Conservation (phyloP, 64 coral and sea anemone species). For the Dendronephthya gigantea region DNA sequence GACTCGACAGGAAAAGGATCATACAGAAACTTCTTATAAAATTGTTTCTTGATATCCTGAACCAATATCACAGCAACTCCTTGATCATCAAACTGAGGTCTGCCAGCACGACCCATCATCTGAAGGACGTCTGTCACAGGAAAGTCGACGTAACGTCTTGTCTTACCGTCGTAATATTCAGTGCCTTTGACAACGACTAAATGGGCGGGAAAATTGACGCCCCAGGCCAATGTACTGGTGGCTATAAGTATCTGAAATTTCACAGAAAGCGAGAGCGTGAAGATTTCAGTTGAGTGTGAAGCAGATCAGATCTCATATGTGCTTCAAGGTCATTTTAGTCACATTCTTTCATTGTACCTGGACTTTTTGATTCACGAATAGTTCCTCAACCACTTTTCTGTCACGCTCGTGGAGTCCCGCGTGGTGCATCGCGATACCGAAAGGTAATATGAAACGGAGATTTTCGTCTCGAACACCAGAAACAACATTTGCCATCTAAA, state of each 20-base stretch:
- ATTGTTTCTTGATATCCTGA: slow-evolving; percentile 98
- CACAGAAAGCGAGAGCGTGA: not conserved
- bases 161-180: slow-evolving; percentile 96
- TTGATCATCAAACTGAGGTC: slow-evolving; percentile 89
- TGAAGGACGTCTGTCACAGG: slow-evolving; percentile 95
- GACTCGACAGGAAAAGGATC: slow-evolving; percentile 96
- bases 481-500: slow-evolving; percentile 74
- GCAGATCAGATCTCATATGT: too few species aligned
- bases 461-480: slow-evolving; percentile 60
- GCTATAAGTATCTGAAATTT: slow-evolving; percentile 69
- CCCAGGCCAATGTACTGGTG: slow-evolving; percentile 94
- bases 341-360: too few species aligned
- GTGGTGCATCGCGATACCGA: slow-evolving; percentile 86
- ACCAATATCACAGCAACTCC: slow-evolving; percentile 85
- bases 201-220: slow-evolving; percentile 94
- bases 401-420: slow-evolving; percentile 89
- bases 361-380: slow-evolving; percentile 96
- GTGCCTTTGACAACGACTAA: slow-evolving; percentile 90
- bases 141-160: slow-evolving; percentile 82
- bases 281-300: not conserved
- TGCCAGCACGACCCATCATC: slow-evolving; percentile 97
- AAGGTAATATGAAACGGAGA: slow-evolving; percentile 74
- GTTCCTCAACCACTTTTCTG: slow-evolving; percentile 71
- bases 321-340: too few species aligned
- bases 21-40: slow-evolving; percentile 98